phyloP scores from a whole-genome alignment of 2,797 vertebrate species.

The Cyclopterus lumpus region DNA sequence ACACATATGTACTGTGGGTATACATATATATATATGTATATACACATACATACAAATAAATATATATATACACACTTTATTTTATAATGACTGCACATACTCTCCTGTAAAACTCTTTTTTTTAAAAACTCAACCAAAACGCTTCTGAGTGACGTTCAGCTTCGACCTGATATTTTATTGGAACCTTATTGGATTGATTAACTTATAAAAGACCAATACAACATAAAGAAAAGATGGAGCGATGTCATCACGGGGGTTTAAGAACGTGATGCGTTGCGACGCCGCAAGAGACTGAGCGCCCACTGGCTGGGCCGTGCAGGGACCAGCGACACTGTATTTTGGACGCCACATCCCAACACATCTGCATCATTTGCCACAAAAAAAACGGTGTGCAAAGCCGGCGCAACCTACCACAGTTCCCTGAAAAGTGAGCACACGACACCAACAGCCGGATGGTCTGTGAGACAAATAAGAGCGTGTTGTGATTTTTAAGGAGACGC shows the following conservation, averaged over 20 bases:
- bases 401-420: neutral
- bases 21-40: too few species aligned
- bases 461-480: neutral
- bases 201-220: neutral
- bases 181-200: conserved; percentile 12
- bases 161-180: conserved; percentile 26
- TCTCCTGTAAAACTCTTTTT: too few species aligned
- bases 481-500: conserved; percentile 31
- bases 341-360: neutral
- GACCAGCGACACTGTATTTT: too few species aligned
- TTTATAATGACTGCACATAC: neutral
- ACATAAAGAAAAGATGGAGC: neutral
- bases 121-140: neutral
- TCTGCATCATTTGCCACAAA: neutral
- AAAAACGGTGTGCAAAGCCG: conserved; percentile 6
- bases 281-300: too few species aligned
- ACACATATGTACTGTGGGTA: too few species aligned
- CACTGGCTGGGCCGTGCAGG: too few species aligned
- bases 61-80: neutral
- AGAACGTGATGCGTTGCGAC: too few species aligned
- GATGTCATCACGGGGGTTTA: neutral
- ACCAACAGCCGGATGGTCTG: neutral
- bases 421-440: neutral
- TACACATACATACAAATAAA: too few species aligned
- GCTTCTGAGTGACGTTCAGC: neutral